Evolutionary conservation across 1,140 invertebrate species (phyloP).

Genomic region (Brachionus manjavacas): DNA sequence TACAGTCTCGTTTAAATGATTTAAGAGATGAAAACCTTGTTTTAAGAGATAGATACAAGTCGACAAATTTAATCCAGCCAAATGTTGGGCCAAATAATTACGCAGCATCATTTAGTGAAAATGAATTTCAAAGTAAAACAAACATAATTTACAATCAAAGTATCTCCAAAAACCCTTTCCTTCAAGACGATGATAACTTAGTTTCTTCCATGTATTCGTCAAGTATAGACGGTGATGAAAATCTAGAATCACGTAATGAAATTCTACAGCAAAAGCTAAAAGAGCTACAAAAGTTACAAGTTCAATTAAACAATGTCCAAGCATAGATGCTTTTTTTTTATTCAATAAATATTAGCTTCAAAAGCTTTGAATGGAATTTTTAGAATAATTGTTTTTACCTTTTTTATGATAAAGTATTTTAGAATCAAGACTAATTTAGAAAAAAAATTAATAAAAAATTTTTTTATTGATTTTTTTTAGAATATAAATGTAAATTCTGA

Average conservation of each 20-base stretch:
- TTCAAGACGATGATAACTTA: not conserved
- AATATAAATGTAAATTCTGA: too few relatives aligned
- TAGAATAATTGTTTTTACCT: not conserved
- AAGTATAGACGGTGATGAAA: slow-evolving; percentile 20
- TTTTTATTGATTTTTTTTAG: too few relatives aligned
- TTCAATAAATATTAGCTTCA: not conserved
- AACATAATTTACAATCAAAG: not conserved
- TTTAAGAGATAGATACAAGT: slow-evolving; percentile 10
- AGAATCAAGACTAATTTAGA: too few relatives aligned
- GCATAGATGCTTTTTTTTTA: not conserved
- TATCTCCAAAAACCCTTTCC: not conserved
- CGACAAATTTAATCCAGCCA: not conserved
- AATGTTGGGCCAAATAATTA: not conserved
- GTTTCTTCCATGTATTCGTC: slow-evolving; percentile 12
- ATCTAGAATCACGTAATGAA: slow-evolving; percentile 33
- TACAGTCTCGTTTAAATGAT: slow-evolving; percentile 33
- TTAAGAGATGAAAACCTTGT: slow-evolving; percentile 37
- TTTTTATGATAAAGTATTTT: not conserved
- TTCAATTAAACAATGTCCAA: slow-evolving; percentile 39
- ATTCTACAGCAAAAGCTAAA: slow-evolving; percentile 38
- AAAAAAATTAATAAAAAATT: too few relatives aligned
- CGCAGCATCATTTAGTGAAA: not conserved
- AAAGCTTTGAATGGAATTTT: not conserved
- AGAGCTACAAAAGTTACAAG: slow-evolving; percentile 27
- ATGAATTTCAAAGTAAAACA: not conserved